Conservation (phyloP, 2,797 vertebrate species). For the Sciurus carolinensis region DNA sequence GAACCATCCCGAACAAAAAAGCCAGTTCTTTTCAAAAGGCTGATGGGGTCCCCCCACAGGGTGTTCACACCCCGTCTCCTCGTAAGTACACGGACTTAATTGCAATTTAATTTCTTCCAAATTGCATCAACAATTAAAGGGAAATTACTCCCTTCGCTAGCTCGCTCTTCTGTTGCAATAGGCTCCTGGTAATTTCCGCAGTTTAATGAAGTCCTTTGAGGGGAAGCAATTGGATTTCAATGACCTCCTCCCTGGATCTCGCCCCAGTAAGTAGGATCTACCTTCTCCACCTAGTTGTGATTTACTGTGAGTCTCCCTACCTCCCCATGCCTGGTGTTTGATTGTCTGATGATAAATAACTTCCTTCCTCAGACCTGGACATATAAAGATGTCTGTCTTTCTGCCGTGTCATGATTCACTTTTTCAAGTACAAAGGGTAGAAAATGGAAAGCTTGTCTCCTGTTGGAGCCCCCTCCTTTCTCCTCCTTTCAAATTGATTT, state of each 20-base stretch:
- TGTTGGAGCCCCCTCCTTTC: fast-evolving
- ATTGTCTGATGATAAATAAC: not conserved
- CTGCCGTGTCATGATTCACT: not conserved
- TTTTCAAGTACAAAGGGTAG: not conserved
- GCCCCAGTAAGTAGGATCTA: not conserved
- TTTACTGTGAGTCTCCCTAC: slow-evolving; percentile 8
- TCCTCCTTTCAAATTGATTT: not conserved
- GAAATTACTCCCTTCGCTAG: slow-evolving; percentile 69
- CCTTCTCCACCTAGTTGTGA: not conserved
- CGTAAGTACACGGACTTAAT: slow-evolving; percentile 71
- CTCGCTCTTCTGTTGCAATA: slow-evolving; percentile 60
- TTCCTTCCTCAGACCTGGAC: not conserved
- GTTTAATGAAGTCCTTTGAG: slow-evolving; percentile 64
- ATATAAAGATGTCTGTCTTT: not conserved
- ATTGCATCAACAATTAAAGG: slow-evolving; percentile 74
- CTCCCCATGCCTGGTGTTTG: not conserved
- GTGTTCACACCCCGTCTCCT: slow-evolving; percentile 51
- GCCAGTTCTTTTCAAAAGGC: not conserved
- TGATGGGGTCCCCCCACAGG: not conserved
- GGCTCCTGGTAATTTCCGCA: slow-evolving; percentile 64
- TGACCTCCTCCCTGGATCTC: slow-evolving; percentile 56
- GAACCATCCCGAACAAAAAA: not conserved
- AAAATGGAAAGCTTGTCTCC: not conserved
- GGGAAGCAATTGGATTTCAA: slow-evolving; percentile 66
- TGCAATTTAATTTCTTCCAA: slow-evolving; percentile 83